Evolutionary conservation across 2,797 vertebrate species (phyloP).

Genomic region (Rhinophrynus dorsalis): DNA sequence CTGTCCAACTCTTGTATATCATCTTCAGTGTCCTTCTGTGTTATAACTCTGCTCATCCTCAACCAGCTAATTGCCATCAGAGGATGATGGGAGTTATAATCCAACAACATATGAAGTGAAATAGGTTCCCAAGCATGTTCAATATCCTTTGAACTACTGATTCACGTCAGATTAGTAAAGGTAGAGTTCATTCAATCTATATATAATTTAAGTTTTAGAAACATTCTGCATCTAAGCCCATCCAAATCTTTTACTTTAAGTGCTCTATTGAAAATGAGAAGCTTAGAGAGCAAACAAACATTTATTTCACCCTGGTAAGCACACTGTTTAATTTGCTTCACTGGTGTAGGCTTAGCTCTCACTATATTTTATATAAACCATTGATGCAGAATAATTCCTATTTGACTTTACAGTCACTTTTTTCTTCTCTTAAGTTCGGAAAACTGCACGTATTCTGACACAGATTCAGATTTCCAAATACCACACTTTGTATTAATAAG

Average conservation of each 20-base stretch:
- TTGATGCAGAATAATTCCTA: conserved; percentile 55
- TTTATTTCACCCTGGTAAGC: conserved; percentile 41
- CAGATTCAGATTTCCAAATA: neutral
- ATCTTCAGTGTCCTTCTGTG: too few species aligned
- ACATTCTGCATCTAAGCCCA: conserved; percentile 20
- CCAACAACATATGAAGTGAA: too few species aligned
- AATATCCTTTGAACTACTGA: conserved; percentile 17
- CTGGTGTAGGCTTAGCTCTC: conserved; percentile 25
- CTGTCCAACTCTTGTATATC: too few species aligned
- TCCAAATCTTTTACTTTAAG: conserved; percentile 26
- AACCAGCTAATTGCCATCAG: too few species aligned
- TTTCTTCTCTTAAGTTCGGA: conserved; percentile 44
- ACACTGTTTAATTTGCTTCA: conserved; percentile 41
- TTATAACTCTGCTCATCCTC: too few species aligned
- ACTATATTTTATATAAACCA: conserved; percentile 42
- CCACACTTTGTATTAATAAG: neutral
- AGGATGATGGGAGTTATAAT: too few species aligned
- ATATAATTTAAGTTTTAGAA: conserved; percentile 17
- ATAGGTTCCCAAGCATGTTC: too few species aligned
- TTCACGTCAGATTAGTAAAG: conserved; percentile 41
- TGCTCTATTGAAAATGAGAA: conserved; percentile 21
- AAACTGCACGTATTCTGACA: conserved; percentile 29
- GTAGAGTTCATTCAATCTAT: conserved; percentile 31
- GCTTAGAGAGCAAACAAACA: conserved; percentile 31
- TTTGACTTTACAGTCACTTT: conserved; percentile 34